phyloP scores from a whole-genome alignment of 2,113 vertebrate genomes.

The Nematolebias whitei region DNA sequence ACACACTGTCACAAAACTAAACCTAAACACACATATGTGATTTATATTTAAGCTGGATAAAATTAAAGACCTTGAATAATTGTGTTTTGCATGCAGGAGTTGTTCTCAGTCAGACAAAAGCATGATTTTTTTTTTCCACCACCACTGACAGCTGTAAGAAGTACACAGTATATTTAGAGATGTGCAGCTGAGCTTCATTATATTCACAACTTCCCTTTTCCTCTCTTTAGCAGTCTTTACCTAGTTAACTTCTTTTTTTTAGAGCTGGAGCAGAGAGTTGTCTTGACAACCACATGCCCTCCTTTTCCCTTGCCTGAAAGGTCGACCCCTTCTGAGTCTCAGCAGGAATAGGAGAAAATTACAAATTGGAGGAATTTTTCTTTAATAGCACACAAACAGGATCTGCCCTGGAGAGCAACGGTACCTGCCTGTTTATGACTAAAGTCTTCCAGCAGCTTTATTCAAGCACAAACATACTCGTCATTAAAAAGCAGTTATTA shows the following conservation, averaged over 20 bases:
- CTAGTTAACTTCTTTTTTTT: slow-evolving; percentile 16
- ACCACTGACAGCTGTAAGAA: slow-evolving; percentile 41
- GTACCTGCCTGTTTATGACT: neutral
- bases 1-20: neutral
- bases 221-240: slow-evolving; percentile 12
- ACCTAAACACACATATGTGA: neutral
- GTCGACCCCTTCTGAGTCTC: slow-evolving; percentile 40
- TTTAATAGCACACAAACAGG: slow-evolving; percentile 8
- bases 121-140: slow-evolving; percentile 23
- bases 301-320: slow-evolving; percentile 31
- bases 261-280: slow-evolving; percentile 41
- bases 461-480: neutral
- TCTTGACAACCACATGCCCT: slow-evolving; percentile 68
- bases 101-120: slow-evolving; percentile 16
- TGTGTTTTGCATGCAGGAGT: neutral
- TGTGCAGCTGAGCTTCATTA: slow-evolving; percentile 44
- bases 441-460: neutral
- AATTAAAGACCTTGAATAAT: neutral
- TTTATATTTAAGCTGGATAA: neutral
- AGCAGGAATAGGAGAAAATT: slow-evolving; percentile 2
- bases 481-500: neutral
- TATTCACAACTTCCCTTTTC: slow-evolving; percentile 33
- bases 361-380: slow-evolving; percentile 1
- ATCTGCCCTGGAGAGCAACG: neutral
- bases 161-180: slow-evolving; percentile 51